Base-by-base conservation (phyloP, 2,888 invertebrate genomes). In the Rhagium mordax region DNA sequence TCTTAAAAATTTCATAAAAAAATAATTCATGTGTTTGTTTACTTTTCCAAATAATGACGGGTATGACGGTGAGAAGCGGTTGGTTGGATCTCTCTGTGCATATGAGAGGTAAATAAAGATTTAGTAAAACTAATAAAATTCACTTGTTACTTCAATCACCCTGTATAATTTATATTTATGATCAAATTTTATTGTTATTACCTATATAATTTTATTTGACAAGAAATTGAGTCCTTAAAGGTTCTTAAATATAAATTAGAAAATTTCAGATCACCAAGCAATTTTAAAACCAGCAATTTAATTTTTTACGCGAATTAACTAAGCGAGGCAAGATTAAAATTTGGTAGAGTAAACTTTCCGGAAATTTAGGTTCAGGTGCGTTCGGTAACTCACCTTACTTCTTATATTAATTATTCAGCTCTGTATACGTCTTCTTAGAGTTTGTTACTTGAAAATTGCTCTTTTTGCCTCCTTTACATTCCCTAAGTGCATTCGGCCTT, bases 391-490 rank as follows among this genome's bases (percentile, higher is more conserved):
- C 33, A 29, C 6, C 16, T 59, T 33, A 24, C 33, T 57, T 57
- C 24, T 59, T 59, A 6, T 59, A 59, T 55, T 24, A 55, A 55
- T 55, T 55, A 55, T 55, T 55, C 55, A 55, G 1, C 6, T 21
- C 24, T 55, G 24, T 59, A 59, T n/a, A 29, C 57, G 15, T 59
- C 29, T 29, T 15, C 57, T 29, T 20, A 24, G 33, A 4, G 33
- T 59, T 59, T 59, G 59, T 59, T 59, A 15, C 59, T 33, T 33
- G 33, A 18, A 33, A 18, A 24, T 59, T 59, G 59, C 8, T 59
- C 33, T 59, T 59, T 59, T 55, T 20, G 18, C n/a, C 59, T 33
- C 18, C 16, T 59, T 59, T 33, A 24, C 59, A 41, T 59, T 59
- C 29, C 33, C 13, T 33, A 16, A 33, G 59, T 33, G 29, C 59